phyloP scores from a whole-genome alignment of 2,797 vertebrate genomes.

The Myotis findleyi region DNA sequence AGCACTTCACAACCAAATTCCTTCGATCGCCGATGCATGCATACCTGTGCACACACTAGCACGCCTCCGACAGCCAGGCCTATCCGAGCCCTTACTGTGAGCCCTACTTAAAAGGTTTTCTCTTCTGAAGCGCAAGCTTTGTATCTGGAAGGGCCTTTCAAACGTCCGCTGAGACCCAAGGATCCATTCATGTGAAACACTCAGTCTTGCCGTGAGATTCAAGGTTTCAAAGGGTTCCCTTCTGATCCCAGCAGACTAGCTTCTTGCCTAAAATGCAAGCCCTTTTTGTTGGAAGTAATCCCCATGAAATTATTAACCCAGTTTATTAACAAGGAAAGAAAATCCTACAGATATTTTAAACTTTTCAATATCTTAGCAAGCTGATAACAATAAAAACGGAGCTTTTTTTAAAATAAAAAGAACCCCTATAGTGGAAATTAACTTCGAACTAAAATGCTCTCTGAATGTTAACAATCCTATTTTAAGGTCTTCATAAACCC shows the following conservation, averaged over 20 bases:
- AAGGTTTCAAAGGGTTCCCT: neutral
- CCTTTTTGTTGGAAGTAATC: neutral
- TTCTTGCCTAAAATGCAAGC: neutral
- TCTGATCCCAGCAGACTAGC: neutral
- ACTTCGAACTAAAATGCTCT: conserved; percentile 34
- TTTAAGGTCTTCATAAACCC: conserved; percentile 49
- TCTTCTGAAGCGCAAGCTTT: neutral
- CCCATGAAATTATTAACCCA: conserved; percentile 51
- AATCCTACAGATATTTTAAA: conserved; percentile 38
- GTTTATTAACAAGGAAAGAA: conserved; percentile 41
- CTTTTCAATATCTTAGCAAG: conserved; percentile 55
- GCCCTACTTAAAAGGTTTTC: neutral
- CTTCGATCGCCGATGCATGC: fast-evolving
- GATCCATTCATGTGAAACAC: neutral
- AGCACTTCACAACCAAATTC: neutral
- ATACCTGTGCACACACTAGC: fast-evolving
- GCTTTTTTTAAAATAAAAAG: conserved; percentile 30
- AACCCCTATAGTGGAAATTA: conserved; percentile 27
- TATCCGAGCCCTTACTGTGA: neutral
- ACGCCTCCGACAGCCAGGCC: neutral
- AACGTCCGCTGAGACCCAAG: neutral
- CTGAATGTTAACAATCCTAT: conserved; percentile 71
- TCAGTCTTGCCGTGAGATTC: neutral
- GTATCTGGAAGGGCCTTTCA: neutral
- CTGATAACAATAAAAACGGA: conserved; percentile 45